A percentile compares a stretch with the other conserved stretches of the same genome.
Conservation (phyloP, 2,888 invertebrate genomes). For the Caenorhabditis drosophilae region DNA sequence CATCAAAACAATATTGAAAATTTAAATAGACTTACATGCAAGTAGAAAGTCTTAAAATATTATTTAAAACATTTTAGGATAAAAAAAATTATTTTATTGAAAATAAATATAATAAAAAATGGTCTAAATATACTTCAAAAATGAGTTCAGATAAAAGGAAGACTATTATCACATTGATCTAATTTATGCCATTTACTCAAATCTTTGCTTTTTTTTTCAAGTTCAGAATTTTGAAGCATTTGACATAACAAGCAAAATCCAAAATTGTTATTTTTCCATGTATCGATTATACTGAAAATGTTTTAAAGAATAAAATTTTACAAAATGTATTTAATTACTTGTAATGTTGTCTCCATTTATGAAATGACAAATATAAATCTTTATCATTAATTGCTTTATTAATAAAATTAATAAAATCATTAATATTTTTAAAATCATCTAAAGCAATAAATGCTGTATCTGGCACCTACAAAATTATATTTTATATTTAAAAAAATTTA, state of each 20-base stretch:
- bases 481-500: not conserved
- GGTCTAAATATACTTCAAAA: too few species aligned
- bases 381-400: constrained; percentile 34
- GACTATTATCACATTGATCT: too few species aligned
- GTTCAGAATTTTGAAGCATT: constrained; percentile 24
- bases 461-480: constrained; percentile 31
- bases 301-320: not conserved
- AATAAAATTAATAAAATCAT: constrained; percentile 32
- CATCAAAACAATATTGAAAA: too few species aligned
- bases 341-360: constrained; percentile 45
- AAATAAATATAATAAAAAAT: too few species aligned
- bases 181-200: too few species aligned
- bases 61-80: too few species aligned
- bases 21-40: too few species aligned
- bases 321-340: constrained; percentile 10
- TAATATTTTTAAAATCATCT: constrained; percentile 33
- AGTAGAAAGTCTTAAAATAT: too few species aligned
- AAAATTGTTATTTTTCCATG: constrained; percentile 21
- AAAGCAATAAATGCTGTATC: constrained; percentile 45
- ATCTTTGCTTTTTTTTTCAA: too few species aligned
- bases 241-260: constrained; percentile 22
- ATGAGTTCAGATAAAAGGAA: too few species aligned
- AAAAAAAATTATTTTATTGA: too few species aligned
- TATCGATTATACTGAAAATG: constrained; percentile 19
- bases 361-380: constrained; percentile 38